Percentiles rank a stretch among this genome's conserved stretches.
phyloP scores from a whole-genome alignment of 2,888 invertebrate species.

The Netelia melanura region DNA sequence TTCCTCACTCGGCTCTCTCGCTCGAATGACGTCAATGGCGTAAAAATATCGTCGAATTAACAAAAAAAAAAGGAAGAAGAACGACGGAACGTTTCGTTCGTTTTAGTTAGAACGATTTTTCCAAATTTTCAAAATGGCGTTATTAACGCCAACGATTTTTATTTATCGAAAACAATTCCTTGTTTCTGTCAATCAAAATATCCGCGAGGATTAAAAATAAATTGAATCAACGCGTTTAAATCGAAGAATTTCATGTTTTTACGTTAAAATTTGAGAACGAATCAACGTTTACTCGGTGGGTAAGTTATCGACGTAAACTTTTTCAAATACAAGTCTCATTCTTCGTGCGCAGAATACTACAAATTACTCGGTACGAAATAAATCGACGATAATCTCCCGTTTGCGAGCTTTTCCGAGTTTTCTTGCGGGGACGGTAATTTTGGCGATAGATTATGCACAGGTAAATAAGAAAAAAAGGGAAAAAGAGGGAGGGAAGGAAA shows the following conservation, averaged over 20 bases:
- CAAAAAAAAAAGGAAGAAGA: not conserved
- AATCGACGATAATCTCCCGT: conserved; percentile 35
- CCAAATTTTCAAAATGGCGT: no score
- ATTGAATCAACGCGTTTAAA: no score
- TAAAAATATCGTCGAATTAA: not conserved
- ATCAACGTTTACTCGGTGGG: not conserved
- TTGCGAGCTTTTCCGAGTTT: conserved; percentile 20
- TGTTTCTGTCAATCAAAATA: no score
- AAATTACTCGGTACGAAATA: conserved; percentile 17
- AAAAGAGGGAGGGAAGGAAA: conserved; percentile 37
- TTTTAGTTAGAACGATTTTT: no score
- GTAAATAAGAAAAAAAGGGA: conserved; percentile 21
- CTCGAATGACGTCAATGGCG: conserved; percentile 11
- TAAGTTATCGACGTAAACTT: conserved; percentile 21
- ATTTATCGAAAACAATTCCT: no score
- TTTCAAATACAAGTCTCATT: not conserved
- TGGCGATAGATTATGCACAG: conserved; percentile 37
- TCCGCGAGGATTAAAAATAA: no score
- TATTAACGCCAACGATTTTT: no score
- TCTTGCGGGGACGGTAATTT: conserved; percentile 38
- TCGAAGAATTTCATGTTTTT: no score
- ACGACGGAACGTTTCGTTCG: no score
- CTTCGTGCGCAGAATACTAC: conserved; percentile 3
- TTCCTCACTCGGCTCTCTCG: not conserved
- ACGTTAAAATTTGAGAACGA: not conserved